Evolutionary conservation across 37 sponge, comb jelly and placozoan genomes (phyloP).

Genomic region (Bolinopsis microptera): DNA sequence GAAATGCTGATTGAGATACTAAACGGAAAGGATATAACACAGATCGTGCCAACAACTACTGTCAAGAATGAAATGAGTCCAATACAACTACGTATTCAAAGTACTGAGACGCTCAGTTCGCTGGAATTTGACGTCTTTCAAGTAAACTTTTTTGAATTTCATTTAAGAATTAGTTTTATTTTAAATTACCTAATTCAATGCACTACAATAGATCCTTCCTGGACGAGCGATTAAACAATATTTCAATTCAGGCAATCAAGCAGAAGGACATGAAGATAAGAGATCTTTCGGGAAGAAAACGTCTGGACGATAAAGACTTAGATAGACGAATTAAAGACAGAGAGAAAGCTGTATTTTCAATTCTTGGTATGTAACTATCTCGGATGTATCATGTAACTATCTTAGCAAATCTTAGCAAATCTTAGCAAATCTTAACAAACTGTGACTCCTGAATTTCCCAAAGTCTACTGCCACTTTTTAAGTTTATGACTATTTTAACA

Average conservation of each 20-base stretch:
- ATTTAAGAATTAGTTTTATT: no score
- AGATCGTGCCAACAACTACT: not conserved
- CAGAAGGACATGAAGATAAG: slow-evolving; percentile 48
- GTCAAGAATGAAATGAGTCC: not conserved
- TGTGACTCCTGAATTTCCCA: no score
- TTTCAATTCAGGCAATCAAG: slow-evolving; percentile 20
- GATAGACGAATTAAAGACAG: slow-evolving; percentile 50
- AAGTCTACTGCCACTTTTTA: no score
- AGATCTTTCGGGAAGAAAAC: slow-evolving; percentile 43
- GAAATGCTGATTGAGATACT: slow-evolving; percentile 11
- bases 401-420: no score
- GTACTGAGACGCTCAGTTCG: slow-evolving; percentile 31
- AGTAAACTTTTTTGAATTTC: not conserved
- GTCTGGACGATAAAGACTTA: slow-evolving; percentile 41
- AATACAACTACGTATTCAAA: not conserved
- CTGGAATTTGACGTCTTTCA: slow-evolving; percentile 38
- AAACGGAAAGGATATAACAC: slow-evolving; percentile 40
- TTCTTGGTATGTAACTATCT: slow-evolving; percentile 55
- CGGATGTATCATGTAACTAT: no score
- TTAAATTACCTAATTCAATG: no score
- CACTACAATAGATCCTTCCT: no score
- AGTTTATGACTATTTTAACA: no score
- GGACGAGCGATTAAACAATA: no score
- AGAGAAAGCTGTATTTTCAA: slow-evolving; percentile 52
- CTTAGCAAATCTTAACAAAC: no score